These are phyloP conservation scores for Pomacea canaliculata DNA, from an alignment of 2,888 invertebrate genomes.

Conservation along the genomic window DNA sequence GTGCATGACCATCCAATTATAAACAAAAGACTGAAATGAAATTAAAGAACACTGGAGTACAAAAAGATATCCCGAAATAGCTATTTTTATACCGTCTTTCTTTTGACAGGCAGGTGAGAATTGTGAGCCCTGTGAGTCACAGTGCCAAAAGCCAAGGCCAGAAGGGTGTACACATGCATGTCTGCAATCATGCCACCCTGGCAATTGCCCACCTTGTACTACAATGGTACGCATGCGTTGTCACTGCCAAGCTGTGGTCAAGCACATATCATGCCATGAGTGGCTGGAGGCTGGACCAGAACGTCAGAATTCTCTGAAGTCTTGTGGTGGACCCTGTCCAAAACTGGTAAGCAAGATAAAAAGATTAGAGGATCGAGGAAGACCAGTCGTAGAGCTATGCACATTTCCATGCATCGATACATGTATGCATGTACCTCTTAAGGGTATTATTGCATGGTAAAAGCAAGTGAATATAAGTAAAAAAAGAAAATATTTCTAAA, in stretches of 20 bases:
- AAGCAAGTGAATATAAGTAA: not conserved
- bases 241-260: slow-evolving; percentile 84
- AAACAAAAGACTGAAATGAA: no score
- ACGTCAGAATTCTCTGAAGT: slow-evolving; percentile 71
- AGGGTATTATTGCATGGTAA: not conserved
- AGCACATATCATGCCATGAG: slow-evolving; percentile 81
- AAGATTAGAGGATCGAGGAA: no score
- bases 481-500: no score
- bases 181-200: slow-evolving; percentile 75
- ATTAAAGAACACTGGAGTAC: no score
- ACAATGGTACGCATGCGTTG: slow-evolving; percentile 74
- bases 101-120: slow-evolving; percentile 60
- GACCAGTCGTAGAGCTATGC: no score
- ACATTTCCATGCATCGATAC: no score
- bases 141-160: slow-evolving; percentile 72
- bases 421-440: no score
- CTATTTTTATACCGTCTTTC: no score
- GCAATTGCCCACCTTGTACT: slow-evolving; percentile 81
- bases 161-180: slow-evolving; percentile 82
- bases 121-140: slow-evolving; percentile 66
- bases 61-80: no score
- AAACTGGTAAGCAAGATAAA: slow-evolving; percentile 76
- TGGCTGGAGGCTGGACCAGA: slow-evolving; percentile 72
- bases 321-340: slow-evolving; percentile 89
- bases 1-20: no score